These are phyloP conservation scores for Campylomormyrus numenius DNA, from an alignment of 2,113 vertebrate species.

Conservation along the genomic window DNA sequence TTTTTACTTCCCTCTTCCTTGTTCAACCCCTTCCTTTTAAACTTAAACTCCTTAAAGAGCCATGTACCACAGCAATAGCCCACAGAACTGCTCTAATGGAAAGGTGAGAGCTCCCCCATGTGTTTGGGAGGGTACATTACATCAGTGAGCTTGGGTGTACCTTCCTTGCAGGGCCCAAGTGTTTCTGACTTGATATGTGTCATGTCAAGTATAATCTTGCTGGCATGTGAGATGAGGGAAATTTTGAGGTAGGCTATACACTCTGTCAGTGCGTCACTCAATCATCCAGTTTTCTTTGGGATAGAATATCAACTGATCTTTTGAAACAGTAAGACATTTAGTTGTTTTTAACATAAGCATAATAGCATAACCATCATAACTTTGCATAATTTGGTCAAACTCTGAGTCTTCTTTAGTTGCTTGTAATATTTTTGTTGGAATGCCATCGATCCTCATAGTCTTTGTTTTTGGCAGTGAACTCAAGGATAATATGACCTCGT, in stretches of 20 bases:
- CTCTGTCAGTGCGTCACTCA: not conserved
- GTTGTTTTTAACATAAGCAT: not conserved
- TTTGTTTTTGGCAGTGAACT: not conserved
- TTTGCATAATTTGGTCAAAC: not conserved
- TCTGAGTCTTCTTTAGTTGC: not conserved
- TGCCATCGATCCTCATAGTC: not conserved
- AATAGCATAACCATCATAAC: not conserved
- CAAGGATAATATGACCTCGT: not conserved
- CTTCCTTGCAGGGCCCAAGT: not conserved
- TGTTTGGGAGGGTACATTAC: not conserved
- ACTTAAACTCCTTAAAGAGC: not conserved
- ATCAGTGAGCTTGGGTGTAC: not conserved
- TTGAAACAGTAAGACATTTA: not conserved
- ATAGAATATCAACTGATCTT: not conserved
- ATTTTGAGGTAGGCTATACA: not conserved
- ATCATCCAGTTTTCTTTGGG: not conserved
- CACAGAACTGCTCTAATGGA: not conserved
- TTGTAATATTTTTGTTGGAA: not conserved
- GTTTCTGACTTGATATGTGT: not conserved
- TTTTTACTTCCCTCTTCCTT: not conserved
- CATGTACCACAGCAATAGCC: not conserved
- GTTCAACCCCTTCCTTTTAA: not conserved
- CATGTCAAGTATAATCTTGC: not conserved
- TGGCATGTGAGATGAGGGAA: not conserved
- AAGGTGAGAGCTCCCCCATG: not conserved